phyloP scores from a whole-genome alignment of 1,140 invertebrate species.

The Antheraea mylitta region DNA sequence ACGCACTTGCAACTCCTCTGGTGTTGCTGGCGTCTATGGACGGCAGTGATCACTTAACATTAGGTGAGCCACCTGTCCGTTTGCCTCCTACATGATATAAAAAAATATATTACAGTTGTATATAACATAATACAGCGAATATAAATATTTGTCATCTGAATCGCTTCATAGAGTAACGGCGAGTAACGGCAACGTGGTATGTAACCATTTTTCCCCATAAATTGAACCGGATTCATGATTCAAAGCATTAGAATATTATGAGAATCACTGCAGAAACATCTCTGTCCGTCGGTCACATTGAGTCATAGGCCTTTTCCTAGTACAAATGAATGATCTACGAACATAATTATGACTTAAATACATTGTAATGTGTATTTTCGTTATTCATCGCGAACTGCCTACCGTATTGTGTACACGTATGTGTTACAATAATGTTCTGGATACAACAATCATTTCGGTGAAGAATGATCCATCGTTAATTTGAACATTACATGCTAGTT shows the following conservation, averaged over 20 bases:
- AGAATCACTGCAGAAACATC: constrained; percentile 5
- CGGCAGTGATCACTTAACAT: too few species aligned
- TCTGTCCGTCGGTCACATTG: constrained; percentile 10
- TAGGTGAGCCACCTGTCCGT: too few species aligned
- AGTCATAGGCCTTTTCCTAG: constrained; percentile 10
- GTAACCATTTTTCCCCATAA: neutral
- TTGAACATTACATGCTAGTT: too few species aligned
- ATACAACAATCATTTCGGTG: neutral
- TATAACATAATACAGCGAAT: too few species aligned
- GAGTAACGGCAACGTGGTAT: too few species aligned
- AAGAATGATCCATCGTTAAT: too few species aligned
- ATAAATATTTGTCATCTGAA: too few species aligned
- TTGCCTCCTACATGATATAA: too few species aligned
- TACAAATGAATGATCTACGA: constrained; percentile 2
- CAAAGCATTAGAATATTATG: constrained; percentile 2
- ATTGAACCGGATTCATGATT: constrained; percentile 9
- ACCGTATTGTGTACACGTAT: neutral
- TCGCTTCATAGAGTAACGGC: too few species aligned
- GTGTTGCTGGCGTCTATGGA: too few species aligned
- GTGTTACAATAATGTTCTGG: neutral
- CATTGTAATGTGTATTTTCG: neutral
- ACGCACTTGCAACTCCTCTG: too few species aligned
- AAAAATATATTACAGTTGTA: too few species aligned
- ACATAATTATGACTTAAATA: constrained; percentile 6
- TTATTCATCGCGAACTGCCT: neutral